phyloP scores from a whole-genome alignment of 2,888 invertebrate genomes.

The Cerastoderma edule region DNA sequence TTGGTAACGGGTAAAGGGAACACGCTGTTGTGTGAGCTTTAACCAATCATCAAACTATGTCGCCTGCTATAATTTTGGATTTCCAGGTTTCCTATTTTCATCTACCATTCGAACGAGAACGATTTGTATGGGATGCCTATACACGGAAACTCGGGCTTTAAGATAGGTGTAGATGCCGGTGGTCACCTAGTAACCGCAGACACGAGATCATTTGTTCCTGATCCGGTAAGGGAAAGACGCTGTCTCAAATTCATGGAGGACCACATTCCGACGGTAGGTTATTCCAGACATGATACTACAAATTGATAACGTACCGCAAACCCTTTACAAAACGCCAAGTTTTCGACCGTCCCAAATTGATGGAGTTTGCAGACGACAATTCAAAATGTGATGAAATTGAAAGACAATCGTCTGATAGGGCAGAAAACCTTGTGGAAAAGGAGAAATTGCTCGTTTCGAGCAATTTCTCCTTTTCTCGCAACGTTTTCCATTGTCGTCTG shows the following conservation, averaged over 20 bases:
- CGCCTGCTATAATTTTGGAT: no score
- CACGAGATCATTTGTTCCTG: conserved; percentile 76
- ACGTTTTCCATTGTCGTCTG: no score
- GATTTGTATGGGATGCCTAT: conserved; percentile 79
- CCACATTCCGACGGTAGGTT: conserved; percentile 75
- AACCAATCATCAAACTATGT: no score
- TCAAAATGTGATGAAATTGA: neutral
- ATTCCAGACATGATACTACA: neutral
- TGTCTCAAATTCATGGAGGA: conserved; percentile 69
- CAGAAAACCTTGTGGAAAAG: no score
- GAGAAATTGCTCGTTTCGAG: no score
- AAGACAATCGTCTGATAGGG: neutral
- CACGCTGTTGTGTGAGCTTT: no score
- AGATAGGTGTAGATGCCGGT: conserved; percentile 80
- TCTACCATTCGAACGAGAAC: conserved; percentile 70
- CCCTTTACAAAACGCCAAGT: neutral
- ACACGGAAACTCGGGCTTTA: conserved; percentile 77
- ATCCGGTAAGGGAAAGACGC: conserved; percentile 71
- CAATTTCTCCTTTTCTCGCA: no score
- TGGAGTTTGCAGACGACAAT: neutral
- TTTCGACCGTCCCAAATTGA: neutral
- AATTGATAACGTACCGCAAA: neutral
- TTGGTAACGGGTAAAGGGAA: no score
- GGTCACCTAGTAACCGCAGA: conserved; percentile 76
- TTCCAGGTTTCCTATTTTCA: conserved; percentile 79